Evolutionary conservation across 1,140 invertebrate genomes (phyloP).

Genomic region (Trypoxylus dichotomus): DNA sequence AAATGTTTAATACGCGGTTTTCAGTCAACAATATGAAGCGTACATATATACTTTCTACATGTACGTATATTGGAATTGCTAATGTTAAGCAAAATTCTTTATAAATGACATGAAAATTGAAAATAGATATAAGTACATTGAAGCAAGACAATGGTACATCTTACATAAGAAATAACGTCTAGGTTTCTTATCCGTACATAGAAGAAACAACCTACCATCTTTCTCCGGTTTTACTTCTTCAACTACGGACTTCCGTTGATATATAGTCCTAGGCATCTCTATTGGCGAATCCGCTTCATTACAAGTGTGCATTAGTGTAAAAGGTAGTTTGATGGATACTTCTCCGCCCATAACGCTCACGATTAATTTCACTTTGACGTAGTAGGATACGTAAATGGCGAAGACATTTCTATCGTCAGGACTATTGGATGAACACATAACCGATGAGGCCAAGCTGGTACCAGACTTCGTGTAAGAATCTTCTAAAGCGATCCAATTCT

Average conservation of each 20-base stretch:
- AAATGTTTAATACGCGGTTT: no score
- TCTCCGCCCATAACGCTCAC: conserved; percentile 79
- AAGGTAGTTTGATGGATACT: conserved; percentile 77
- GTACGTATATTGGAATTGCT: no score
- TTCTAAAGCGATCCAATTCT: conserved; percentile 81
- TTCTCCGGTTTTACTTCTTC: conserved; percentile 47
- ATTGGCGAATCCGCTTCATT: conserved; percentile 48
- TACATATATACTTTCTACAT: no score
- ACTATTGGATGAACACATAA: conserved; percentile 60
- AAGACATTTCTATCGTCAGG: conserved; percentile 80
- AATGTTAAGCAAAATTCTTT: no score
- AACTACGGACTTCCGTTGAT: conserved; percentile 31
- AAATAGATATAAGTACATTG: no score
- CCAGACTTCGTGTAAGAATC: conserved; percentile 73
- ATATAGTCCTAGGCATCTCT: conserved; percentile 33
- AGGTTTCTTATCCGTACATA: no score
- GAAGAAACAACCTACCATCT: conserved; percentile 38
- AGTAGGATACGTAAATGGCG: conserved; percentile 87
- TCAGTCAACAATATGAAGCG: no score
- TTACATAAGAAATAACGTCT: no score
- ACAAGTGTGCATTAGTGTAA: conserved; percentile 67
- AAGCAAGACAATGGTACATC: no score
- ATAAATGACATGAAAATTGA: no score
- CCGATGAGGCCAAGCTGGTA: conserved; percentile 69
- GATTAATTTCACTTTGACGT: conserved; percentile 82